Base-by-base conservation (phyloP, 92 coral and sea anemone genomes). In the Porites divaricata region DNA sequence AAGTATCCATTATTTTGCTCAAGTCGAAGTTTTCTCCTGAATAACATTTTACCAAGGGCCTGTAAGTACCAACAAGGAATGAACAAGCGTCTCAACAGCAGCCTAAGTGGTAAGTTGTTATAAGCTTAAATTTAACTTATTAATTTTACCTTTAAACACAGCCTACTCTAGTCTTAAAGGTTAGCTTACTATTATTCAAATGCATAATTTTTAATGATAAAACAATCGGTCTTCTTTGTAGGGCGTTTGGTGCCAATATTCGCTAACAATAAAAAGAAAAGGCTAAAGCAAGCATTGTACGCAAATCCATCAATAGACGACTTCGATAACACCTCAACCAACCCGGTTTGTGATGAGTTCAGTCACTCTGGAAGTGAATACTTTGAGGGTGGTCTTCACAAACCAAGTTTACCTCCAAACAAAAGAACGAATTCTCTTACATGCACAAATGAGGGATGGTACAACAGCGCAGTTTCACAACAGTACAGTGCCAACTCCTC, bases 241-340 rank as follows among this genome's bases (percentile, higher is more conserved):
- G 86, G 92, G 74, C 89, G 86, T 1, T 79, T 92, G 24, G 93
- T 94, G 84, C 98, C 98, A 58, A 94, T 94, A 66, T 94, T 94
- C 77, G 88, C 90, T 20, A 94, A 90, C 91, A 91, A 89, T 91
- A 94, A 92, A 69, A 94, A 87, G 88, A 92, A 91, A 80, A 86
- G 95, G 62, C 67, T 92, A n/a, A 93, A 91, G 54, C 95, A 94
- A 85, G 98, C 95, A 35, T 76, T 94, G 79, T 94, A 92, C 49
- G 95, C 98, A 56, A 92, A 87, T 75, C 98, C 98, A 68, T 26
- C 85, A 56, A 54, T 72, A 23, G 72, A 82, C 49, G 64, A 62
- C 61, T 35, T 57, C 17, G 69, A 15, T 22, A 70, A 81, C 50
- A 77, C 45, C 71, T 45, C 57, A 8, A 48, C 41, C 2, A 11